Conservation (phyloP, 2,888 invertebrate genomes). For the Neoitamus cyanurus region DNA sequence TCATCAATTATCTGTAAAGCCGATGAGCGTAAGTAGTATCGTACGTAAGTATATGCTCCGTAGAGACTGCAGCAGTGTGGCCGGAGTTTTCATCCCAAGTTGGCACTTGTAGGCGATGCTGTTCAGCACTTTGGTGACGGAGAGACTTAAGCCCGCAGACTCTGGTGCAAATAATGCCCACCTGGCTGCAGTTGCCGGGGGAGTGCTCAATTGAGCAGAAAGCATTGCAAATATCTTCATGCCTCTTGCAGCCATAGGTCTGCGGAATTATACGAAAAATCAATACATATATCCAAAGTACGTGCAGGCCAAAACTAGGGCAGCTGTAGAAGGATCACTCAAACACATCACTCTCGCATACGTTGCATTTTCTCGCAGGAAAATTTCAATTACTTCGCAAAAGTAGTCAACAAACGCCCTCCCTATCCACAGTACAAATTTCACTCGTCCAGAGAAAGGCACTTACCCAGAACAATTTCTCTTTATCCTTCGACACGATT, state of each 20-base stretch:
- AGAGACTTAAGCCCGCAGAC: not conserved
- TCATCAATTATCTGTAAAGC: not conserved
- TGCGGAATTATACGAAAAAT: conserved; percentile 24
- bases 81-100: not conserved
- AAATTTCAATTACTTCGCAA: not conserved
- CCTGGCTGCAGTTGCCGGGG: not conserved
- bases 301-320: conserved; percentile 11
- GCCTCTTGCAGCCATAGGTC: not conserved
- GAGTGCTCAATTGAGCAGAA: not conserved
- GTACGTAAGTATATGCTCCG: not conserved
- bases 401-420: not conserved
- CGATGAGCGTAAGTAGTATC: not conserved
- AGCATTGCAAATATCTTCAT: not conserved
- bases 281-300: not conserved
- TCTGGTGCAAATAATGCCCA: not conserved
- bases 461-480: conserved; percentile 26
- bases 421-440: not conserved
- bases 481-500: not conserved
- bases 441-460: not conserved
- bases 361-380: not conserved
- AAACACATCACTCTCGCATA: conserved; percentile 2
- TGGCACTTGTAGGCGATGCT: not conserved
- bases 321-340: not conserved
- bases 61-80: not conserved
- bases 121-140: not conserved